Evolutionary conservation across 2,113 vertebrate species (phyloP), one percentile per base, ranked within the genome.

Genomic region (Microtus ochrogaster): DNA sequence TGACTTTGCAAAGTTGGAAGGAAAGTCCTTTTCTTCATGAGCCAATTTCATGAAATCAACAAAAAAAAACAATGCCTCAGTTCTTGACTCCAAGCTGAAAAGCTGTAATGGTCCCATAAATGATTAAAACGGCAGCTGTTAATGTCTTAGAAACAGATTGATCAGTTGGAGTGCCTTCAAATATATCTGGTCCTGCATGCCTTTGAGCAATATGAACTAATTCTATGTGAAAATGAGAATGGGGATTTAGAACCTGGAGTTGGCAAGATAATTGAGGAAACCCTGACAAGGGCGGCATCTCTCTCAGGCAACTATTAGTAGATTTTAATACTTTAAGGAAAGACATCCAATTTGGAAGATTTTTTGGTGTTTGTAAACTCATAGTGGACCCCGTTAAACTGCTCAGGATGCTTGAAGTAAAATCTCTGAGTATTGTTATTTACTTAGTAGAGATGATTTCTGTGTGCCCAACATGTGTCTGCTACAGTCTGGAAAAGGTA

Each of bases 41-140:
- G 84, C 74, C 94, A 96, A 1, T 92, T 95, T 92, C 30, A 94
- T 41, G 74, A 97, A 96, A 96, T 3, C 16, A 55, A 55, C 2
- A 52, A 52, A 52, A 13, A 13, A 52, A 55, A 55, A 55, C 52
- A 96, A 92, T 90, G 65, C 81, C 55, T 95, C 89, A 66, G 0
- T 95, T 97, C 85, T 96, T 97, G 91, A 97, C 88, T 96, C 76
- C 83, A 85, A 94, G 95, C 92, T 82, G 0, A 86, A 94, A 97
- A 95, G 39, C 92, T 92, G 44, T 91, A 91, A 96, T 95, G 76
- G 72, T 68, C 90, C 81, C 77, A 94, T 97, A 91, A 97, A 96
- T 97, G 95, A 98, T 97, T 97, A 92, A 97, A 97, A 96, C 81
- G 92, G 96, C 96, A 97, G 92, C 92, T 97, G 96, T 86, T 95